phyloP scores from a whole-genome alignment of 2,113 vertebrate species.

The Centrocercus urophasianus region DNA sequence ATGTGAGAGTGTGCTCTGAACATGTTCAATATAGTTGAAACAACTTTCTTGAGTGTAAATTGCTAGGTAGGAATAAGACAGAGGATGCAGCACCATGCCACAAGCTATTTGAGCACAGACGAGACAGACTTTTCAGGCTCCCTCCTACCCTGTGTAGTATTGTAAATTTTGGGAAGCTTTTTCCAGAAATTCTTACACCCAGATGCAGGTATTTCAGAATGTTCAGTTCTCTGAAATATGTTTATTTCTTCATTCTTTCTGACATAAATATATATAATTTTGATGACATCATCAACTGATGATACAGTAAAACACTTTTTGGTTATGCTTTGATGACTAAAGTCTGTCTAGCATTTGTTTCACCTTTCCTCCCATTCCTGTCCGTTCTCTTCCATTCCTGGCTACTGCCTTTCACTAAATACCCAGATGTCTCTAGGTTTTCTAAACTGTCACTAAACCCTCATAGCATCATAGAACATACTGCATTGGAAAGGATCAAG shows the following conservation, averaged over 20 bases:
- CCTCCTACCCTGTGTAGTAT: background rate
- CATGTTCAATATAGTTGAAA: background rate
- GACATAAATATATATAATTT: background rate
- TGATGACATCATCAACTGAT: background rate
- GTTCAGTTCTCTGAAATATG: background rate
- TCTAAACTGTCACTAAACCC: background rate
- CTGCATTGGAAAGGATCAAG: too few relatives aligned
- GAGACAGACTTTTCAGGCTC: background rate
- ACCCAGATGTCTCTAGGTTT: accelerated
- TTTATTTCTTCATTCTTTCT: background rate
- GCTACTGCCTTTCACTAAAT: background rate
- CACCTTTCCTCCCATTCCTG: background rate
- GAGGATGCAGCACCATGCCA: background rate
- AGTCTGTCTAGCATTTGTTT: background rate
- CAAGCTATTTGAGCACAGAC: accelerated
- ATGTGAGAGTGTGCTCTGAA: background rate
- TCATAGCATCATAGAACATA: background rate
- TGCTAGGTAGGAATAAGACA: background rate
- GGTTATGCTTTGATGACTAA: background rate
- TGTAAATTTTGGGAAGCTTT: background rate
- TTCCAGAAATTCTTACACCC: background rate
- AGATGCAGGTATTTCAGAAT: background rate
- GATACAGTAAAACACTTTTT: background rate
- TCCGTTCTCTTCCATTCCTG: background rate
- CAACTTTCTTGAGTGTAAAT: background rate